Evolutionary conservation across 1,140 invertebrate genomes (phyloP), one percentile per base, ranked within the genome.

Genomic region (Pseudomyrmex flavicornis): DNA sequence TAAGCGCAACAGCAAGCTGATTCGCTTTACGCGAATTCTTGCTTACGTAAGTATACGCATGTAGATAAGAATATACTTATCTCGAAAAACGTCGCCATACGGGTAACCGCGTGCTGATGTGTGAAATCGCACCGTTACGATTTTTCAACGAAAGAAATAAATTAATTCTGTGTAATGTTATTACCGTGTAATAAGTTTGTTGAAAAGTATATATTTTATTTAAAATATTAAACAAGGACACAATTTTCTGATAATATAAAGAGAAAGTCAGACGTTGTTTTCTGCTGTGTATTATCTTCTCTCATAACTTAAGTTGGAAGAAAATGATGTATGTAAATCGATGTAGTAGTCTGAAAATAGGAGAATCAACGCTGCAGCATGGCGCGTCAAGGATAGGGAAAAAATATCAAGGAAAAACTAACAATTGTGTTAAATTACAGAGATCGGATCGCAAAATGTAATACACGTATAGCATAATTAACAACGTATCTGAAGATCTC

Each of bases 61-160:
- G 73, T 52, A 83, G 87, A 88, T 88, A 88, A 88, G 87, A 82
- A 77, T 54, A 52, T 70, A 73, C 87, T 88, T 88, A 88, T 88
- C 87, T 79, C 35, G 61, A 85, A 48, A 56, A 87, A 87, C 87
- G 77, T 46, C 82, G 73, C 68, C 48, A 63, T 85, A 52, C 77
- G 66, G 84, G 61, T 72, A 59, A 73, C 70, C 61, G 62, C 82
- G 52, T 69, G 58, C 87, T 48, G 13, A 72, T 15, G 17, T 58
- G 54, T 62, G 26, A 62, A 83, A 83, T 73, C 66, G 52, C 10
- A 62, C 63, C 58, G 52, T 26, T 69, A 46, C 20, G 22, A 79
- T 70, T 79, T 70, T 5, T 35, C 35, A 44, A 80, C 22, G 54
- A 35, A n/a, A 44, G 44, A 70, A 79, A 79, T 70, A 35, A 35